A percentile compares a stretch with the other conserved stretches of the same genome.
These are phyloP conservation scores for Periphyllus acericola DNA, from an alignment of 2,888 invertebrate genomes.

Conservation along the genomic window DNA sequence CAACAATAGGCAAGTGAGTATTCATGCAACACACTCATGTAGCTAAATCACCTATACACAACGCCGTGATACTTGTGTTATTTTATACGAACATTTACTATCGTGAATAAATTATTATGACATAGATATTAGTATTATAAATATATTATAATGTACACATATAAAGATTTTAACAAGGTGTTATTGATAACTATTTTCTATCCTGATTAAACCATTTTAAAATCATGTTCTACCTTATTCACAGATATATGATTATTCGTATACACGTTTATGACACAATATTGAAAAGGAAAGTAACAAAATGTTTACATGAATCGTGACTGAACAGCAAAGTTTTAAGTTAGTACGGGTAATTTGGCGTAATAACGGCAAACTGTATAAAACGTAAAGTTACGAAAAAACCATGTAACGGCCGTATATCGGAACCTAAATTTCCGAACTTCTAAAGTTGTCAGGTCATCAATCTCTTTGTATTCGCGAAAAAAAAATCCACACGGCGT, in stretches of 20 bases:
- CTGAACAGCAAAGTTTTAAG: constrained; percentile 2
- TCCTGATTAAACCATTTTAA: not conserved
- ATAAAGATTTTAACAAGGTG: not conserved
- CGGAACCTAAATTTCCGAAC: constrained; percentile 40
- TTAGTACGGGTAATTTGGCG: constrained; percentile 9
- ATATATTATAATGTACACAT: too few species aligned
- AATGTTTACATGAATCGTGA: constrained; percentile 32
- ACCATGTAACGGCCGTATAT: constrained; percentile 5
- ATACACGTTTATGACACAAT: not conserved
- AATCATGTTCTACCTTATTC: not conserved
- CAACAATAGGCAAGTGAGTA: not conserved
- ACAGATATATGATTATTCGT: not conserved
- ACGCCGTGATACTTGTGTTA: constrained; percentile 23
- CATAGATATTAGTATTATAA: too few species aligned
- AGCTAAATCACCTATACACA: constrained; percentile 24
- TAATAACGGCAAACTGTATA: constrained; percentile 13
- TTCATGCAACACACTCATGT: not conserved
- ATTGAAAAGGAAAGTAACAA: not conserved
- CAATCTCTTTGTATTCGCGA: constrained; percentile 29
- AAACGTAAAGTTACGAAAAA: constrained; percentile 10
- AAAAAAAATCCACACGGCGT: constrained; percentile 1
- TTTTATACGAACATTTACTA: not conserved
- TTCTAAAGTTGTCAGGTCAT: constrained; percentile 29
- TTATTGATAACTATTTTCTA: not conserved
- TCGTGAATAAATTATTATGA: too few species aligned